A percentile compares a stretch with the other conserved stretches of the same genome.
Conservation (phyloP, 2,113 vertebrate genomes). For the Serinus canaria region DNA sequence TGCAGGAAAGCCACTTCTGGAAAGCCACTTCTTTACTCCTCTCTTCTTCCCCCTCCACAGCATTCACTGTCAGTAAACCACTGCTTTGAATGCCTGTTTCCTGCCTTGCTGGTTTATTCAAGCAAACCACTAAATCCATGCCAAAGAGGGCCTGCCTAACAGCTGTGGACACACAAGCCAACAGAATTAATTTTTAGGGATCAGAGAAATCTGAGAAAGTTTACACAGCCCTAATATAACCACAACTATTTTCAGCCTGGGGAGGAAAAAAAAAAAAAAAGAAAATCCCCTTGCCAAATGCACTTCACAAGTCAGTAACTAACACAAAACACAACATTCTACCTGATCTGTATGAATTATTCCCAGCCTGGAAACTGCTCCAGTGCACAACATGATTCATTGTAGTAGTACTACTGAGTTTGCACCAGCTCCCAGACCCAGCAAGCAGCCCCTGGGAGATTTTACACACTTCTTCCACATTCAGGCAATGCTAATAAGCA, state of each 20-base stretch:
- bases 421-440: background rate
- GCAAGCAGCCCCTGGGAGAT: background rate
- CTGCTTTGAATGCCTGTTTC: background rate
- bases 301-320: background rate
- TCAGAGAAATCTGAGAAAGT: slow-evolving; percentile 9
- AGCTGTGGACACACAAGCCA: background rate
- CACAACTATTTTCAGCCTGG: background rate
- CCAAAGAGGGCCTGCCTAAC: background rate
- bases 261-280: background rate
- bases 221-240: background rate
- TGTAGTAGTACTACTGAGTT: background rate
- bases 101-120: background rate
- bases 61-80: background rate
- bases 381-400: background rate
- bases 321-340: background rate
- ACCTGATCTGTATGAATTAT: background rate
- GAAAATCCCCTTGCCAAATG: background rate
- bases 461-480: background rate
- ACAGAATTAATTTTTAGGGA: slow-evolving; percentile 3
- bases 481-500: background rate
- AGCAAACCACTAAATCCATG: background rate
- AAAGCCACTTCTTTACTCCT: background rate
- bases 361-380: background rate
- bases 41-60: background rate
- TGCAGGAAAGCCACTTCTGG: background rate